Evolutionary conservation across 37 sponge, comb jelly and placozoan species (phyloP).

Genomic region (Mnemiopsis leidyi): DNA sequence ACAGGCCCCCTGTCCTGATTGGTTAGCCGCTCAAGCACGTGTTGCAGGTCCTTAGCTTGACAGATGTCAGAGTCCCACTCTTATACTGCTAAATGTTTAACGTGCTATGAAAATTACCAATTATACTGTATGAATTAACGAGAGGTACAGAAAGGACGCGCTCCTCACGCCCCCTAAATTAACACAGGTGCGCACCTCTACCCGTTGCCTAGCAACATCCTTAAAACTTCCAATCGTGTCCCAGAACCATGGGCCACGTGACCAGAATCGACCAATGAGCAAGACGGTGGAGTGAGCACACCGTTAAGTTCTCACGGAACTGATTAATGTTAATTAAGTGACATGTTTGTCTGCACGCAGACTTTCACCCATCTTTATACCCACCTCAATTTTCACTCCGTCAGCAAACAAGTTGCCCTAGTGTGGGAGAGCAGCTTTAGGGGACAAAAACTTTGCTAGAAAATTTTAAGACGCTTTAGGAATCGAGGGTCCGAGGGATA

Average conservation of each 20-base stretch:
- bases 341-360: not conserved
- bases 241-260: not conserved
- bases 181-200: not conserved
- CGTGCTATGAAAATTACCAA: constrained; percentile 32
- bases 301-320: not conserved
- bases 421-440: no score
- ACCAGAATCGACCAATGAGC: not conserved
- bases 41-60: constrained; percentile 2
- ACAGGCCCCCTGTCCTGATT: not conserved
- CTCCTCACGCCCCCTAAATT: not conserved
- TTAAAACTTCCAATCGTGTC: not conserved
- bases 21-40: not conserved
- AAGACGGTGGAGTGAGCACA: not conserved
- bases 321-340: constrained; percentile 2
- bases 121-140: constrained; percentile 37
- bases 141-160: not conserved
- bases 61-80: constrained; percentile 21
- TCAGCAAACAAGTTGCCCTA: not conserved
- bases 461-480: no score
- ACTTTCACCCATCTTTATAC: not conserved
- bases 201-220: not conserved
- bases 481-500: no score
- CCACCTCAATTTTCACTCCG: not conserved
- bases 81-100: not conserved
- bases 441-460: no score